Evolutionary conservation across 2,888 invertebrate genomes (phyloP).

Genomic region (Leuctra nigra): DNA sequence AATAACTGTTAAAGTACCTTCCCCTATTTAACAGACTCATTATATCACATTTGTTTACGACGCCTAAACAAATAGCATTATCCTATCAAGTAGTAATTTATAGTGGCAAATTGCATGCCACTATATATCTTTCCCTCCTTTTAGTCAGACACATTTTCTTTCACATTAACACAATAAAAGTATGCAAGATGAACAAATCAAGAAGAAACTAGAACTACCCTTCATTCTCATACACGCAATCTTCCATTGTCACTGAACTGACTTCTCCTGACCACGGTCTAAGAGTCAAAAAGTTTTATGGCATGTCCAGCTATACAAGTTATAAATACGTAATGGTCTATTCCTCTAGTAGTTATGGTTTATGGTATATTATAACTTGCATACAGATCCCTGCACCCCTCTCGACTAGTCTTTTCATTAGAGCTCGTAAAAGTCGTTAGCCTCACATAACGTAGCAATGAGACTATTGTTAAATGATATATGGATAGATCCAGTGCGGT

Average conservation of each 20-base stretch:
- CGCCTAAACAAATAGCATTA: conserved; percentile 6
- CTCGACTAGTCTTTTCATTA: conserved; percentile 4
- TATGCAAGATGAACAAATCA: conserved; percentile 1
- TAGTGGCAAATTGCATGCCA: conserved; percentile 9
- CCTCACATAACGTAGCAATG: conserved; percentile 3
- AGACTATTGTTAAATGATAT: neutral
- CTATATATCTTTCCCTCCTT: neutral
- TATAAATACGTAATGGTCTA: conserved; percentile 14
- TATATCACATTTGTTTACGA: neutral
- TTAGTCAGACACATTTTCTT: neutral
- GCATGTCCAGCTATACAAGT: conserved; percentile 6
- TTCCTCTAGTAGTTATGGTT: conserved; percentile 13
- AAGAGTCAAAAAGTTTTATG: neutral
- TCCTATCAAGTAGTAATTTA: conserved; percentile 5
- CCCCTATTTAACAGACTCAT: no score
- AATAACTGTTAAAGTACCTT: no score
- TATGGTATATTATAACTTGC: conserved; percentile 18
- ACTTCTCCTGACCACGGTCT: neutral
- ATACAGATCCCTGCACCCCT: conserved; percentile 1
- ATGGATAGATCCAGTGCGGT: neutral
- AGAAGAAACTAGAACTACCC: conserved; percentile 5
- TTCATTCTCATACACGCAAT: neutral
- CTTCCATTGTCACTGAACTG: neutral
- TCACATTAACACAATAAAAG: neutral
- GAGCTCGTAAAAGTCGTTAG: conserved; percentile 10